Evolutionary conservation across 2,797 vertebrate genomes (phyloP).

Genomic region (Acanthurus leucopareius): DNA sequence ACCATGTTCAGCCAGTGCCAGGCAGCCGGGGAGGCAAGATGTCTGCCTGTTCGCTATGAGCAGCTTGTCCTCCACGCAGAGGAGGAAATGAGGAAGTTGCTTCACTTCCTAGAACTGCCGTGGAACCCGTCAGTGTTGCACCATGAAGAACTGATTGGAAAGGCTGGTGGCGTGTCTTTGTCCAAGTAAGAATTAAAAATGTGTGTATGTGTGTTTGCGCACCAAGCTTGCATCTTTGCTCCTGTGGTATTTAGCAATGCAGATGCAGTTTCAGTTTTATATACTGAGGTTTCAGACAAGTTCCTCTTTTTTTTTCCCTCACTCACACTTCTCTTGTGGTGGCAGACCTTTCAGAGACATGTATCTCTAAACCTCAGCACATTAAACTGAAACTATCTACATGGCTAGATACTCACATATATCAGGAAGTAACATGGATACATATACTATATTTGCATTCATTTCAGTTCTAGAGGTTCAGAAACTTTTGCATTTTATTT

Average conservation of each 20-base stretch:
- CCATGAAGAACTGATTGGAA: constrained; percentile 96
- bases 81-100: constrained; percentile 92
- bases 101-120: constrained; percentile 91
- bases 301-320: background rate
- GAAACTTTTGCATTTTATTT: background rate
- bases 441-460: no score
- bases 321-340: background rate
- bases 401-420: background rate
- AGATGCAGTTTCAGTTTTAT: background rate
- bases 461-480: background rate
- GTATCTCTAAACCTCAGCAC: constrained; percentile 17
- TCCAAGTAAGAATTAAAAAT: constrained; percentile 90
- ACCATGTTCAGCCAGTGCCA: constrained; percentile 95
- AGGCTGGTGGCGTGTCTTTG: constrained; percentile 94
- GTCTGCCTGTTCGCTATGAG: constrained; percentile 92
- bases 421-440: no score
- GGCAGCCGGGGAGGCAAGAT: constrained; percentile 86
- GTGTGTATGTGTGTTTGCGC: background rate
- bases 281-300: background rate
- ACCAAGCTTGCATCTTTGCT: no score
- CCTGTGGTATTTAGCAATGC: no score
- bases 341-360: background rate
- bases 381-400: constrained; percentile 6
- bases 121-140: constrained; percentile 94
- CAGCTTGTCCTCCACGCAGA: constrained; percentile 92